Evolutionary conservation across 1,140 invertebrate species (phyloP).

Genomic region (Eueides isabella): DNA sequence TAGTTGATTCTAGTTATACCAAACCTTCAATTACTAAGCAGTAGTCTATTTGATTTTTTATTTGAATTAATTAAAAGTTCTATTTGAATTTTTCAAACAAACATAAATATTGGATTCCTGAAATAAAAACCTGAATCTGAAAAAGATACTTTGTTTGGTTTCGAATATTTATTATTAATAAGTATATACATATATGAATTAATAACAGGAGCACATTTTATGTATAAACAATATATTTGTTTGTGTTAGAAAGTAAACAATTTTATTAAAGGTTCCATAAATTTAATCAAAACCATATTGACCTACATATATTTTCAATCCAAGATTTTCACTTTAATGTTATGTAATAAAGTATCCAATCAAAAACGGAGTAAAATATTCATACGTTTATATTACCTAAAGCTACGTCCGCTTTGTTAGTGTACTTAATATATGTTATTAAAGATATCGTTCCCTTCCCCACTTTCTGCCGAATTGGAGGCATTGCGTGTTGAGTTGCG

Average conservation of each 20-base stretch:
- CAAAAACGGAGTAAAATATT: slow-evolving; percentile 8
- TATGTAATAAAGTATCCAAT: slow-evolving; percentile 1
- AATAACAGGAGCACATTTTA: neutral
- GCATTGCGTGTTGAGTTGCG: neutral
- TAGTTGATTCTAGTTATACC: neutral
- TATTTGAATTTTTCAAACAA: too few relatives aligned
- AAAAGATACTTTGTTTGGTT: neutral
- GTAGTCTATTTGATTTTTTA: too few relatives aligned
- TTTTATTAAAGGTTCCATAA: slow-evolving; percentile 15
- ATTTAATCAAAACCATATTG: slow-evolving; percentile 16
- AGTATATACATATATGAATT: neutral
- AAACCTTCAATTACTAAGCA: too few relatives aligned
- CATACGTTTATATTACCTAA: neutral
- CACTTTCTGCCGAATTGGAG: too few relatives aligned
- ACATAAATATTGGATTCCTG: too few relatives aligned
- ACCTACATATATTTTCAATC: slow-evolving; percentile 19
- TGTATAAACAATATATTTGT: neutral
- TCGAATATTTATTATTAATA: neutral
- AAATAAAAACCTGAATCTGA: neutral
- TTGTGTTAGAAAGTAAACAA: neutral
- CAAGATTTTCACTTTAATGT: slow-evolving; percentile 1
- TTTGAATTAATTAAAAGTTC: too few relatives aligned
- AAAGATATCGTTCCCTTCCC: too few relatives aligned
- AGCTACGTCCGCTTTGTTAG: neutral
- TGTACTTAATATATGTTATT: too few relatives aligned